These are phyloP conservation scores for Mus spicilegus DNA, from an alignment of 2,113 vertebrate species.

Conservation along the genomic window DNA sequence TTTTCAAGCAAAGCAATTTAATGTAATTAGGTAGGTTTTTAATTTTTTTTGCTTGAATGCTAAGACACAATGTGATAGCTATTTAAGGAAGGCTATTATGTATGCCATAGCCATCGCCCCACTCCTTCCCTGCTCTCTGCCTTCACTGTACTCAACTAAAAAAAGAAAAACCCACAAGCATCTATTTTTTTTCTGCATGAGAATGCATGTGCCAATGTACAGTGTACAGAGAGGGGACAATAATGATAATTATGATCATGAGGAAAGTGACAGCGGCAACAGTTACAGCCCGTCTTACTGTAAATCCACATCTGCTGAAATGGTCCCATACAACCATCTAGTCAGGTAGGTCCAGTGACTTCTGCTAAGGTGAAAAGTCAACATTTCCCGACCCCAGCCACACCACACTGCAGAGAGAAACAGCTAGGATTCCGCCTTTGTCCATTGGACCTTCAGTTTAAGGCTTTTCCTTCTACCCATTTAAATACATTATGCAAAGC, in stretches of 20 bases:
- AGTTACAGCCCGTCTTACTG: not conserved
- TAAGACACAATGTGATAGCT: constrained; percentile 45
- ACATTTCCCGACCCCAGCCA: not conserved
- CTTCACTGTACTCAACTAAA: not conserved
- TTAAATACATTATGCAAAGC: not conserved
- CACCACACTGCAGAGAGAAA: not conserved
- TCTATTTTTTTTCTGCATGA: not conserved
- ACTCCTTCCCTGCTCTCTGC: not conserved
- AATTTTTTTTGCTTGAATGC: constrained; percentile 33
- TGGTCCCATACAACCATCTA: not conserved
- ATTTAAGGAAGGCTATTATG: constrained; percentile 2
- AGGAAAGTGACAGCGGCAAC: not conserved
- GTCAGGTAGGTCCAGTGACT: not conserved
- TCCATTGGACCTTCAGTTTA: not conserved
- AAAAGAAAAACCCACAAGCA: not conserved
- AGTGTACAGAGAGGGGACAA: not conserved
- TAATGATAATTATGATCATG: not conserved
- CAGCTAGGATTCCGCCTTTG: not conserved
- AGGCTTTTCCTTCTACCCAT: not conserved
- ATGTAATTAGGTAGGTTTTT: constrained; percentile 56
- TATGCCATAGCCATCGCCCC: not conserved
- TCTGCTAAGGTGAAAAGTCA: not conserved
- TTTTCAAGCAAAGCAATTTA: constrained; percentile 61
- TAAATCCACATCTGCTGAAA: not conserved
- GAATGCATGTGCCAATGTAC: not conserved